These are phyloP conservation scores for Lumbricus terrestris DNA, from an alignment of 2,888 invertebrate genomes.

Conservation along the genomic window DNA sequence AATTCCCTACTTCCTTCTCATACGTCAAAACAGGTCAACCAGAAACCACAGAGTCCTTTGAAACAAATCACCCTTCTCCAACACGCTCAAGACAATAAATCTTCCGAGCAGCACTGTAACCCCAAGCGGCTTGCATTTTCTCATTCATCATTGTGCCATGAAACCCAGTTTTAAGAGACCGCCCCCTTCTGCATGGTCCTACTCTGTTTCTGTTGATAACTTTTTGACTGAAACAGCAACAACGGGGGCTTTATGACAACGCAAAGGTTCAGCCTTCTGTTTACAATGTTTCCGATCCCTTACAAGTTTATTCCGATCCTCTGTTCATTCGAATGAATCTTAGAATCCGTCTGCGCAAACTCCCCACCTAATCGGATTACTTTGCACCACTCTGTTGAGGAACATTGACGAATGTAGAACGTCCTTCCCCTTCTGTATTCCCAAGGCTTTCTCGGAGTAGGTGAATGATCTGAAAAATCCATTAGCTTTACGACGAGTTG, in stretches of 20 bases:
- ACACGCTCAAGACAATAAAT: background rate
- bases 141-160: background rate
- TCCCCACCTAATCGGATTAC: background rate
- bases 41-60: background rate
- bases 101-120: background rate
- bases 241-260: background rate
- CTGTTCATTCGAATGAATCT: background rate
- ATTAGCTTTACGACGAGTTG: conserved; percentile 11
- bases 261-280: background rate
- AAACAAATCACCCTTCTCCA: background rate
- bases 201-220: background rate
- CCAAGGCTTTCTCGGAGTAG: background rate
- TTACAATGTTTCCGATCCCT: background rate
- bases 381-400: background rate
- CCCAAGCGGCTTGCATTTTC: background rate
- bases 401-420: background rate
- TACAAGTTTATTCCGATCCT: no score
- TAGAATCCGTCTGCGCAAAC: conserved; percentile 3
- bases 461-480: background rate
- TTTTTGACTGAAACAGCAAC: background rate
- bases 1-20: background rate
- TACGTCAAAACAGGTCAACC: background rate
- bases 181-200: background rate
- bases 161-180: background rate
- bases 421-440: background rate